Conservation (phyloP, 2,113 vertebrate species). For the Pungitius pungitius region DNA sequence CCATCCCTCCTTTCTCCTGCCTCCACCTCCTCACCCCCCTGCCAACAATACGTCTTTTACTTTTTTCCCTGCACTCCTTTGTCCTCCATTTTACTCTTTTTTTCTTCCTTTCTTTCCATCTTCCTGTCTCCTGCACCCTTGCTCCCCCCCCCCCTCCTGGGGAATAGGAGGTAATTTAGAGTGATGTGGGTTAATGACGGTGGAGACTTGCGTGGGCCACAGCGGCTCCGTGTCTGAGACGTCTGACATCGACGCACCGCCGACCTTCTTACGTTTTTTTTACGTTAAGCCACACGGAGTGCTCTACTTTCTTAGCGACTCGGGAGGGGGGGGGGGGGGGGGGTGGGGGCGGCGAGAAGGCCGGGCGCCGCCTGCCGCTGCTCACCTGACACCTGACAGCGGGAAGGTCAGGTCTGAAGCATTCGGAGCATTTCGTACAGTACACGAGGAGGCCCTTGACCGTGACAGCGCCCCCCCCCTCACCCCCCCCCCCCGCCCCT, state of each 20-base stretch:
- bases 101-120: conserved; percentile 19
- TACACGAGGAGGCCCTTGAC: too few relatives aligned
- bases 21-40: conserved; percentile 39
- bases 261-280: too few relatives aligned
- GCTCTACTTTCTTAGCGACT: too few relatives aligned
- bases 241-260: too few relatives aligned
- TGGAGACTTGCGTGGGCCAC: conserved; percentile 64
- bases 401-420: too few relatives aligned
- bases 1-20: conserved; percentile 36
- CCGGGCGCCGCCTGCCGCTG: too few relatives aligned
- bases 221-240: conserved; percentile 63
- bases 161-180: conserved; percentile 73
- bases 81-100: conserved; percentile 29
- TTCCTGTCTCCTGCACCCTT: not conserved
- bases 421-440: too few relatives aligned
- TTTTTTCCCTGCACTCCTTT: conserved; percentile 26
- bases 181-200: conserved; percentile 78
- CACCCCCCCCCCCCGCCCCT: conserved; percentile 26
- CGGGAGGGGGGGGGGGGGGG: too few relatives aligned
- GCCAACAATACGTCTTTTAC: conserved; percentile 22
- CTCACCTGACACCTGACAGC: too few relatives aligned
- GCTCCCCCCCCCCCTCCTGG: conserved; percentile 51
- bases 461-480: too few relatives aligned
- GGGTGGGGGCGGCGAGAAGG: too few relatives aligned
- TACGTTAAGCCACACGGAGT: too few relatives aligned